phyloP scores from a whole-genome alignment of 2,888 invertebrate genomes.

The Melipona beecheii region DNA sequence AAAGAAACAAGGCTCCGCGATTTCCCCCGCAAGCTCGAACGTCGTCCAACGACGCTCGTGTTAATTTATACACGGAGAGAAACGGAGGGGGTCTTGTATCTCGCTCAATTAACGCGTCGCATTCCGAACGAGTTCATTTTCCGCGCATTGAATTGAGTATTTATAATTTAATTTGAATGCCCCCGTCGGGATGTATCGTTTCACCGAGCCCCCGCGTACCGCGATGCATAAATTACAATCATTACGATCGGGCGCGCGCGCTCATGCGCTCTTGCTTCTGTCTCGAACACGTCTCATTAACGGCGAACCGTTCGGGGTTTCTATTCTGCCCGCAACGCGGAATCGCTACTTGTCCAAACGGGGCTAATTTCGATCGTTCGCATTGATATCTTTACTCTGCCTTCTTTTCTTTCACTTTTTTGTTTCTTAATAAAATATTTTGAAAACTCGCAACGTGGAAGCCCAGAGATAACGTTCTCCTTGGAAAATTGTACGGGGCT shows the following conservation, averaged over 20 bases:
- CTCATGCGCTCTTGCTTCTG: conserved; percentile 13
- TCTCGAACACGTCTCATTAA: conserved; percentile 22
- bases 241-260: conserved; percentile 14
- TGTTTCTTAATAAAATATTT: not conserved
- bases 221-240: conserved; percentile 36
- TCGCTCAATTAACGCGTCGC: conserved; percentile 20
- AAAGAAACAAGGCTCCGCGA: not conserved
- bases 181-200: conserved; percentile 9
- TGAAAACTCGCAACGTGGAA: not conserved
- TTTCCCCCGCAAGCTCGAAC: not conserved
- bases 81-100: not conserved
- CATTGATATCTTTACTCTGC: not conserved
- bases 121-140: conserved; percentile 15
- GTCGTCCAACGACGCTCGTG: too few species aligned
- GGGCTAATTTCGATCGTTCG: not conserved
- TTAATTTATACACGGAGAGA: not conserved
- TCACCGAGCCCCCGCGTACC: not conserved
- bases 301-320: not conserved
- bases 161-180: conserved; percentile 32
- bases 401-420: not conserved
- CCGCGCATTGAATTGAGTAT: not conserved
- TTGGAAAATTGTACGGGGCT: not conserved
- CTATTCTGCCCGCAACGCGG: not conserved
- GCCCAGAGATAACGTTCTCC: not conserved
- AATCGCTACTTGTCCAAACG: not conserved